Evolutionary conservation across 2,113 vertebrate species (phyloP).

Genomic region (Vicugna pacos): DNA sequence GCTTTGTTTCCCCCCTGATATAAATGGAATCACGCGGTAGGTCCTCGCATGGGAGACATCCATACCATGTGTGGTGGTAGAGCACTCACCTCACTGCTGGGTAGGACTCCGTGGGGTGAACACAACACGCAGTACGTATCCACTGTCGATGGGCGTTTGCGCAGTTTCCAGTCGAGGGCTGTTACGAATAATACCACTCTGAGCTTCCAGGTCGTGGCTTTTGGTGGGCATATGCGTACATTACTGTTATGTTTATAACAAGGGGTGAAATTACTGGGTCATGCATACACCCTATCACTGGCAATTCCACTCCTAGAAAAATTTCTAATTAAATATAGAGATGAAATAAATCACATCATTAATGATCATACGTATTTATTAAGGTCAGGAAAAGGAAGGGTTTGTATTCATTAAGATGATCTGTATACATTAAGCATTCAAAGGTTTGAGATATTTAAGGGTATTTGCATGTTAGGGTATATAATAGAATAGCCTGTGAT

Average conservation of each 20-base stretch:
- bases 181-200: neutral
- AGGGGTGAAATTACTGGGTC: neutral
- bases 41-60: fast-evolving
- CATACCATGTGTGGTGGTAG: no score
- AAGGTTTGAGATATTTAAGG: neutral
- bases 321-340: neutral
- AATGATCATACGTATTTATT: neutral
- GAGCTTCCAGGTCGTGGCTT: neutral
- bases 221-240: neutral
- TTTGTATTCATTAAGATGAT: neutral
- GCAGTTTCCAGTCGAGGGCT: neutral
- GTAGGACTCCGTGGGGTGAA: neutral
- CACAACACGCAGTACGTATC: neutral
- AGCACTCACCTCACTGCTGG: neutral
- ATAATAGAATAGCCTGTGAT: neutral
- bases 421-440: neutral
- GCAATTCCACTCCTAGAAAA: neutral
- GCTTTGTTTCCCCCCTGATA: neutral
- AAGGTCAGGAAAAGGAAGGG: neutral
- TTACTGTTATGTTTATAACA: neutral
- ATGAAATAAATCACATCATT: neutral
- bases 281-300: neutral
- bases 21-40: fast-evolving
- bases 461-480: neutral
- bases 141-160: neutral